These are phyloP conservation scores for Sorex fumeus DNA, from an alignment of 2,113 vertebrate species.

Conservation along the genomic window DNA sequence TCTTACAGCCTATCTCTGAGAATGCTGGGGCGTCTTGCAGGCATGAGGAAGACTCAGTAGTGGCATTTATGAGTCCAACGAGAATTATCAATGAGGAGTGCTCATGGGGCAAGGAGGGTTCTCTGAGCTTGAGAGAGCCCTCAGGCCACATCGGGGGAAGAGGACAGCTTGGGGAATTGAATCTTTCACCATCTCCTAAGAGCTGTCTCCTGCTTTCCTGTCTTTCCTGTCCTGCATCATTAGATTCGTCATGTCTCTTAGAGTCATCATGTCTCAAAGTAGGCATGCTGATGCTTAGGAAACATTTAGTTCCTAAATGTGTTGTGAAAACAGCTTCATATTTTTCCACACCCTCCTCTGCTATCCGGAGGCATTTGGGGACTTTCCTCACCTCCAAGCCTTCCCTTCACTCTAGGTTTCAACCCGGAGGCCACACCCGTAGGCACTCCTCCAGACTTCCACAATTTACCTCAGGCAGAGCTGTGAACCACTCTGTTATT, in stretches of 20 bases:
- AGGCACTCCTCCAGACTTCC: neutral
- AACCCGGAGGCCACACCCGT: neutral
- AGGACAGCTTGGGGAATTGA: neutral
- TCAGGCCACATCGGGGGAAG: neutral
- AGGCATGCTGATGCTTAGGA: neutral
- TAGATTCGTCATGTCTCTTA: neutral
- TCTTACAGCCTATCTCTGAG: neutral
- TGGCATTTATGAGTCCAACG: neutral
- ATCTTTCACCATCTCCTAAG: neutral
- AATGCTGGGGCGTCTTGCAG: neutral
- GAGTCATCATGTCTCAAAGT: accelerated
- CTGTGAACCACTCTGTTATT: neutral
- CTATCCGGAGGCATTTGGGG: neutral
- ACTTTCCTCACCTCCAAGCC: neutral
- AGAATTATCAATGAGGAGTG: neutral
- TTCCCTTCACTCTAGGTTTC: neutral
- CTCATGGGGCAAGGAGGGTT: neutral
- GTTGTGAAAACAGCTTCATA: neutral
- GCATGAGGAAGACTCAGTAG: neutral
- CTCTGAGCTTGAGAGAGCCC: neutral
- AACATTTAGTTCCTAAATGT: neutral
- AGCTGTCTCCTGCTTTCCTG: neutral
- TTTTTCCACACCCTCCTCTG: neutral
- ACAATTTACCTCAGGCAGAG: neutral
- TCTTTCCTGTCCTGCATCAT: too few relatives aligned